phyloP scores from a whole-genome alignment of 2,113 vertebrate species.

The Leiothrix lutea region DNA sequence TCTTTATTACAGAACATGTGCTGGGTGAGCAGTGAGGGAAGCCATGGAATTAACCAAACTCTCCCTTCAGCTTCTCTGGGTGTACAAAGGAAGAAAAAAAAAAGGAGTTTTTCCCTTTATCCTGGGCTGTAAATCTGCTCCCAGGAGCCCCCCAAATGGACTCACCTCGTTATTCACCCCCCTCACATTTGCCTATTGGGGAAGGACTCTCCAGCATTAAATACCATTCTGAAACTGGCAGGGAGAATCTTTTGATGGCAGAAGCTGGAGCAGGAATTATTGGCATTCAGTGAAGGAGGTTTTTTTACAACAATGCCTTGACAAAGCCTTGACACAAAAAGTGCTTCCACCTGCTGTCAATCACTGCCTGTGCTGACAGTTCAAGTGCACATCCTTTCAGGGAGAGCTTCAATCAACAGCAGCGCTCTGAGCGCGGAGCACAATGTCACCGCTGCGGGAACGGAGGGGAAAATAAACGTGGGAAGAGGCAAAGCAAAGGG shows the following conservation, averaged over 20 bases:
- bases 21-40: background rate
- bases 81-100: background rate
- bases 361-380: conserved; percentile 70
- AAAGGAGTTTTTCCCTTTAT: background rate
- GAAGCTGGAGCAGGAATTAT: conserved; percentile 46
- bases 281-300: conserved; percentile 46
- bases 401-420: conserved; percentile 70
- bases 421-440: conserved; percentile 55
- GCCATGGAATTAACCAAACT: background rate
- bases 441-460: conserved; percentile 49
- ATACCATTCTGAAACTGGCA: background rate
- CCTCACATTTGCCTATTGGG: background rate
- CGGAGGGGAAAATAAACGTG: conserved; percentile 23
- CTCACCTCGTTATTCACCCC: background rate
- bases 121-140: background rate
- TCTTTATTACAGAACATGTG: background rate
- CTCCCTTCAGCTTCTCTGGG: background rate
- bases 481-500: conserved; percentile 10
- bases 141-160: background rate
- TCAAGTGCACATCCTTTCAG: conserved; percentile 73
- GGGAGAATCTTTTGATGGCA: conserved; percentile 2
- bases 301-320: conserved; percentile 56
- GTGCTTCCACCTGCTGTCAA: conserved; percentile 65
- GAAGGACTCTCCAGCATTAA: background rate
- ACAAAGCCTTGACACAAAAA: conserved; percentile 79